Percentiles rank a stretch among this genome's conserved stretches.
phyloP scores from a whole-genome alignment of 2,797 vertebrate species.

The Siniperca undulata region DNA sequence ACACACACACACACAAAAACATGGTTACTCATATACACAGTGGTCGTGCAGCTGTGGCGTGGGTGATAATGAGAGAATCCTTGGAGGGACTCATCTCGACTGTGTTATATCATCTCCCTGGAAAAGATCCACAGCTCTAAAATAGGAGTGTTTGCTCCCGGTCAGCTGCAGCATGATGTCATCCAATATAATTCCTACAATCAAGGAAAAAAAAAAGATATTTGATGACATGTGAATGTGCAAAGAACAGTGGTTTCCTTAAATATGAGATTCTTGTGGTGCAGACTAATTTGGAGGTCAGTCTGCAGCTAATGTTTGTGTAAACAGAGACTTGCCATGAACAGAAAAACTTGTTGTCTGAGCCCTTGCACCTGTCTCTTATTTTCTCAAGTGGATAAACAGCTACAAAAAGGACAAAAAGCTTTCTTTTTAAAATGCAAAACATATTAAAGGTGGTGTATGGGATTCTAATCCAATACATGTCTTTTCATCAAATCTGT shows the following conservation, averaged over 20 bases:
- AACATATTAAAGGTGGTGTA: background rate
- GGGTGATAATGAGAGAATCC: conserved; percentile 85
- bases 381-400: conserved; percentile 28
- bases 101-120: conserved; percentile 83
- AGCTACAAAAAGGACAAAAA: background rate
- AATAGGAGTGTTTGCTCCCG: conserved; percentile 77
- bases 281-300: conserved; percentile 63
- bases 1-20: conserved; percentile 40
- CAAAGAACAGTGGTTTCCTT: conserved; percentile 72
- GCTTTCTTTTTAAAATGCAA: background rate
- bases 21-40: conserved; percentile 55
- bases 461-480: no score
- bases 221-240: conserved; percentile 78
- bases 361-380: conserved; percentile 68
- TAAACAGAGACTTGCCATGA: conserved; percentile 59
- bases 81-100: conserved; percentile 81
- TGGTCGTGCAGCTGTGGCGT: conserved; percentile 76
- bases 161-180: conserved; percentile 85
- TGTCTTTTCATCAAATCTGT: no score
- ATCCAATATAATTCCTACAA: conserved; percentile 81
- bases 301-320: conserved; percentile 70
- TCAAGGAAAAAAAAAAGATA: conserved; percentile 69
- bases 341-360: conserved; percentile 59
- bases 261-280: conserved; percentile 73
- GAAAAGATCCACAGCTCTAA: conserved; percentile 78